Evolutionary conservation across 2,113 vertebrate genomes (phyloP), one percentile per base, ranked within the genome.

Genomic region (Steatornis caripensis): DNA sequence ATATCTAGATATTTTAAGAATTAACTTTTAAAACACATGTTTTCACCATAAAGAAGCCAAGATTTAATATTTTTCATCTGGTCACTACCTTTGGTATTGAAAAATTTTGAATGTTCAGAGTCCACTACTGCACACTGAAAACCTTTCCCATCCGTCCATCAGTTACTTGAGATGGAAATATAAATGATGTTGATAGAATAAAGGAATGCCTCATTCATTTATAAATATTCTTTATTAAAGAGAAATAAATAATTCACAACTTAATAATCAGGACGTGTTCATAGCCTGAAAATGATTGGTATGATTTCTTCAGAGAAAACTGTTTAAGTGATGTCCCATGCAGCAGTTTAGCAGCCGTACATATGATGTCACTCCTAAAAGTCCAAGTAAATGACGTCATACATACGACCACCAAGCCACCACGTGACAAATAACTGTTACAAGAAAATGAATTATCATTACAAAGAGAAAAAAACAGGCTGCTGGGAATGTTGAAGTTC

Each of bases 361-460:
- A 99, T 99, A 99, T 99, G 99, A 99, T 99, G 99, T 99, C 99
- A 99, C 99, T 99, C 98, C 98, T 96, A 99, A 98, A 98, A 98
- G 98, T 96, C 98, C 98, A 98, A 99, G 99, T 98, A 99, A 99
- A 99, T 99, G 99, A 99, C 99, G 97, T 99, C 99, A 99, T 99
- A 99, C 98, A 99, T 99, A 99, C 98, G 98, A 99, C 99, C 98
- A 98, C 99, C 98, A 99, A 98, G 98, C 99, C 98, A 99, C 98
- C 99, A 99, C 99, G 29, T 87, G 96, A 90, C 85, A 95, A 87
- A 61, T 57, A 22, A 81, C 72, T 92, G 55, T 69, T 43, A 83
- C 6, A 79, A 93, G 84, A 87, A 87, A 65, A 68, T 81, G 30
- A 92, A 46, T 78, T 75, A 65, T 24, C 58, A 76, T 51, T 70